Percentiles rank a stretch among this genome's conserved stretches.
These are phyloP conservation scores for Cosmia pyralina DNA, from an alignment of 2,888 invertebrate species.

Conservation along the genomic window DNA sequence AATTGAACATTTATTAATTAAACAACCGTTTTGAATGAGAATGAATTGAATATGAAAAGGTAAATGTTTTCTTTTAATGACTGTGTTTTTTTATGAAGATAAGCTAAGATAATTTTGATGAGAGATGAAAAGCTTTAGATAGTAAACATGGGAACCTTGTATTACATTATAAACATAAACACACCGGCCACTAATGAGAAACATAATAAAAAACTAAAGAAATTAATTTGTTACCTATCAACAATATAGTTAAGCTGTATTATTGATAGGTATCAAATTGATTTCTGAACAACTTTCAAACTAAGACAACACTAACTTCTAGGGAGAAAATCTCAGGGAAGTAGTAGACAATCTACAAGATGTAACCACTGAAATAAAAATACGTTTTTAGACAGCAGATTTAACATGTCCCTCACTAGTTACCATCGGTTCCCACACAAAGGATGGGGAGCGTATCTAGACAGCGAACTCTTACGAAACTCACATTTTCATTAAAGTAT, in stretches of 20 bases:
- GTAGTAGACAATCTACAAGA: background rate
- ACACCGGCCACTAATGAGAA: background rate
- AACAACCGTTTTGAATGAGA: conserved; percentile 26
- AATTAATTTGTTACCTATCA: background rate
- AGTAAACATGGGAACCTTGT: background rate
- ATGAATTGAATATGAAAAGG: conserved; percentile 8
- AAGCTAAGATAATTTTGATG: conserved; percentile 28
- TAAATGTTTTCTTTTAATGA: conserved; percentile 29
- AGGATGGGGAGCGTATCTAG: conserved; percentile 46
- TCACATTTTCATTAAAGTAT: conserved; percentile 77
- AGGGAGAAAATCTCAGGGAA: background rate
- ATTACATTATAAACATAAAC: background rate
- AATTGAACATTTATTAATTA: conserved; percentile 42
- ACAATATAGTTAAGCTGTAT: too few species aligned
- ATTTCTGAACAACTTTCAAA: background rate
- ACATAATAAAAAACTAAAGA: background rate
- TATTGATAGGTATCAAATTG: too few species aligned
- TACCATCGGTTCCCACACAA: conserved; percentile 62
- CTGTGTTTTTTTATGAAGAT: conserved; percentile 12
- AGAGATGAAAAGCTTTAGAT: conserved; percentile 36
- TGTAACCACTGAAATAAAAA: background rate
- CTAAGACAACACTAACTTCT: background rate
- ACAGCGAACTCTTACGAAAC: conserved; percentile 72
- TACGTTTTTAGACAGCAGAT: background rate
- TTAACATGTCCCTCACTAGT: conserved; percentile 38